Evolutionary conservation across 2,888 invertebrate genomes (phyloP).

Genomic region (Eupeodes latifasciatus): DNA sequence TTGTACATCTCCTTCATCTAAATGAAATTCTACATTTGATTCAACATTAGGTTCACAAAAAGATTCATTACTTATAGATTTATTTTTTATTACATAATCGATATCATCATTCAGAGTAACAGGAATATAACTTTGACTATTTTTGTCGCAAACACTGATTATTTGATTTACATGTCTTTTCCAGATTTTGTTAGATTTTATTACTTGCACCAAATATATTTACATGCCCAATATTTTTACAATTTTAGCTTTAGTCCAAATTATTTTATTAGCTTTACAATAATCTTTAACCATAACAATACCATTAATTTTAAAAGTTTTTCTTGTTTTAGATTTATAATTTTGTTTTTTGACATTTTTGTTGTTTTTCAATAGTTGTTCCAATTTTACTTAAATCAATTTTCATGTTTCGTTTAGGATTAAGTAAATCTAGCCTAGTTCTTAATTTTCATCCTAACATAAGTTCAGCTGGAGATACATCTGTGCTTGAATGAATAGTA

Average conservation of each 20-base stretch:
- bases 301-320: neutral
- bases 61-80: too few relatives aligned
- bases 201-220: neutral
- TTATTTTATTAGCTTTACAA: neutral
- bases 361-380: neutral
- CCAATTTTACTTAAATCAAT: neutral
- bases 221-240: neutral
- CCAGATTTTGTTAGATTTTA: neutral
- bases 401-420: conserved; percentile 31
- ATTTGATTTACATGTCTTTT: neutral
- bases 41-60: too few relatives aligned
- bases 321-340: neutral
- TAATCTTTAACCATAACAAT: neutral
- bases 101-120: neutral
- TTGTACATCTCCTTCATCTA: too few relatives aligned
- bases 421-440: conserved; percentile 32
- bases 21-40: too few relatives aligned
- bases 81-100: too few relatives aligned
- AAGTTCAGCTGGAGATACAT: conserved; percentile 27
- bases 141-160: neutral
- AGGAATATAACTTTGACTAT: neutral
- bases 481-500: conserved; percentile 33
- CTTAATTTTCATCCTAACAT: neutral
- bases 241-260: neutral
- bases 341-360: neutral